Percentiles rank a stretch among this genome's conserved stretches.
phyloP scores from a whole-genome alignment of 2,797 vertebrate genomes.

The Melanogrammus aeglefinus region DNA sequence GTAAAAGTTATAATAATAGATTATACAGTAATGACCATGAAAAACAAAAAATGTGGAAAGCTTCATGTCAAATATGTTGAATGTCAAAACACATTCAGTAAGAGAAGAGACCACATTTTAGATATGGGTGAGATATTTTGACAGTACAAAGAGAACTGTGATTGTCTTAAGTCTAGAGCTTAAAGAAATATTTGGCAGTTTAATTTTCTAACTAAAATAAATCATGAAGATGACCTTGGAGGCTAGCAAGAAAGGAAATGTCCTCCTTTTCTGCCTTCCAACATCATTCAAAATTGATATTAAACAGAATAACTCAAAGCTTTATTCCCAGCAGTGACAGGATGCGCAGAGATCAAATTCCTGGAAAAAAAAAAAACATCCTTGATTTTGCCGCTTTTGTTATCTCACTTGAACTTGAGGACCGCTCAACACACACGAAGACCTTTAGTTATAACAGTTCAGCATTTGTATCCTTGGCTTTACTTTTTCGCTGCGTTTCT shows the following conservation, averaged over 20 bases:
- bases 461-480: background rate
- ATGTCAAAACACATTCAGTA: no score
- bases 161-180: background rate
- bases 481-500: background rate
- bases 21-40: background rate
- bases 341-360: background rate
- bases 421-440: background rate
- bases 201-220: background rate
- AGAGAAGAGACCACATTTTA: background rate
- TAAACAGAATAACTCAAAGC: no score
- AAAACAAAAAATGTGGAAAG: background rate
- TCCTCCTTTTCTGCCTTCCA: background rate
- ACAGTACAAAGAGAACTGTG: background rate
- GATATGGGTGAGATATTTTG: background rate
- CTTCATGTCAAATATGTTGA: no score
- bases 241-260: background rate
- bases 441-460: background rate
- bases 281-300: background rate
- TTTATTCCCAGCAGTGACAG: no score
- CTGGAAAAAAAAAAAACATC: background rate
- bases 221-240: background rate
- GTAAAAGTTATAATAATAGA: background rate
- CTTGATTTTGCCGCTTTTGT: background rate
- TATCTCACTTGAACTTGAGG: background rate
- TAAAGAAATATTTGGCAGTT: constrained; percentile 1